Conservation (phyloP, 2,797 vertebrate species). For the Tokudaia tokunoshimensis region DNA sequence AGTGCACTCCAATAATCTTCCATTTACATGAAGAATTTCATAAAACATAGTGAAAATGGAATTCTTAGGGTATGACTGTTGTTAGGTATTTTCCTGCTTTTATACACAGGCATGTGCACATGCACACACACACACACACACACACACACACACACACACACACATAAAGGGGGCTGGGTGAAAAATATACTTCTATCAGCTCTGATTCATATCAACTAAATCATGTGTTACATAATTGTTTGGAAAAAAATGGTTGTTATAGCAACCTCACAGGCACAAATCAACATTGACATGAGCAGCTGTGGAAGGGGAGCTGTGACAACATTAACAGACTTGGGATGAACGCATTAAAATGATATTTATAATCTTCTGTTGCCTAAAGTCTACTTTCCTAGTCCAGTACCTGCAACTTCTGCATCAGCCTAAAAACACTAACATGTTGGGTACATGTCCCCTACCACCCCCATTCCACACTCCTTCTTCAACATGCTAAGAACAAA, state of each 20-base stretch:
- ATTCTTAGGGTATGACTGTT: not conserved
- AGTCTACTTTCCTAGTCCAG: not conserved
- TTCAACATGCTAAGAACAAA: not conserved
- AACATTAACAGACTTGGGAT: slow-evolving; percentile 5
- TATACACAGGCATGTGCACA: not conserved
- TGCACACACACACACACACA: not conserved
- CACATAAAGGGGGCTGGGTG: not conserved
- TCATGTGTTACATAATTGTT: slow-evolving; percentile 50
- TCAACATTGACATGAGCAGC: slow-evolving; percentile 23
- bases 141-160: not conserved
- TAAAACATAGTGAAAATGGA: not conserved
- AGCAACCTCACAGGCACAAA: slow-evolving; percentile 47
- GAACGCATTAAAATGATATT: not conserved
- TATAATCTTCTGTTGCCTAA: not conserved
- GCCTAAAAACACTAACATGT: not conserved
- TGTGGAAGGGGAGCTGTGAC: not conserved
- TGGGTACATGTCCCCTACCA: no score
- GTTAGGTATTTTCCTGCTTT: not conserved
- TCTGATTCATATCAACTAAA: slow-evolving; percentile 53
- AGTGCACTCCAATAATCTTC: not conserved
- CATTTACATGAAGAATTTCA: not conserved
- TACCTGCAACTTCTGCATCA: not conserved
- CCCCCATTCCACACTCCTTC: no score
- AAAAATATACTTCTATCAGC: slow-evolving; percentile 56
- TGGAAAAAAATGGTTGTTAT: slow-evolving; percentile 48